These are phyloP conservation scores for Criorhina ranunculi DNA, from an alignment of 2,888 invertebrate species.

Conservation along the genomic window DNA sequence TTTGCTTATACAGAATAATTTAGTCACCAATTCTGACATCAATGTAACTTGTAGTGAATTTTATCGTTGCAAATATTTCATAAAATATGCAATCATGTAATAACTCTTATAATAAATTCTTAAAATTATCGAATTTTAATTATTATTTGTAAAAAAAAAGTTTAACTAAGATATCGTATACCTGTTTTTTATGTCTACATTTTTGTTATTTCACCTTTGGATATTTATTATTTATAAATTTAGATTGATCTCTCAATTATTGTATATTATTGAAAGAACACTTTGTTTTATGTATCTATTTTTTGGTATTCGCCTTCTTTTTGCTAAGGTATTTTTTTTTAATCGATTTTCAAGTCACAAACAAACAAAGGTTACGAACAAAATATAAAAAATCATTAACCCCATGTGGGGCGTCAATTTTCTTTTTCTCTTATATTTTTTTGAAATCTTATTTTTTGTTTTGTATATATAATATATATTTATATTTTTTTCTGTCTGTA, in stretches of 20 bases:
- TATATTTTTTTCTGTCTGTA: not conserved
- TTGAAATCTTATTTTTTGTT: not conserved
- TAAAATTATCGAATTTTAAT: too few species aligned
- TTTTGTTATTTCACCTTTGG: not conserved
- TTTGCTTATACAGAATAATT: too few species aligned
- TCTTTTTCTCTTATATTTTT: not conserved
- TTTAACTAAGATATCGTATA: too few species aligned
- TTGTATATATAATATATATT: not conserved
- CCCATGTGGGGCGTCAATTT: constrained; percentile 52
- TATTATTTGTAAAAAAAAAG: too few species aligned
- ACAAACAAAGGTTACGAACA: constrained; percentile 28
- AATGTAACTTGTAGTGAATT: too few species aligned
- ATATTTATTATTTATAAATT: constrained; percentile 33
- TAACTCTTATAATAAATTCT: too few species aligned
- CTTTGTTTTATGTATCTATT: constrained; percentile 7
- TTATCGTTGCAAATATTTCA: too few species aligned
- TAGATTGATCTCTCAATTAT: constrained; percentile 29
- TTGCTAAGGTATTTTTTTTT: not conserved
- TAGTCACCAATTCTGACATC: too few species aligned
- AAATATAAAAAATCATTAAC: constrained; percentile 42
- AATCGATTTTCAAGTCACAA: constrained; percentile 37
- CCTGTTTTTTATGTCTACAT: constrained; percentile 2
- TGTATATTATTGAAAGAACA: not conserved
- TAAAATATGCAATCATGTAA: too few species aligned
- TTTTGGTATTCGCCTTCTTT: not conserved